Evolutionary conservation across 1,140 invertebrate species (phyloP).

Genomic region (Himalopsyche phryganea): DNA sequence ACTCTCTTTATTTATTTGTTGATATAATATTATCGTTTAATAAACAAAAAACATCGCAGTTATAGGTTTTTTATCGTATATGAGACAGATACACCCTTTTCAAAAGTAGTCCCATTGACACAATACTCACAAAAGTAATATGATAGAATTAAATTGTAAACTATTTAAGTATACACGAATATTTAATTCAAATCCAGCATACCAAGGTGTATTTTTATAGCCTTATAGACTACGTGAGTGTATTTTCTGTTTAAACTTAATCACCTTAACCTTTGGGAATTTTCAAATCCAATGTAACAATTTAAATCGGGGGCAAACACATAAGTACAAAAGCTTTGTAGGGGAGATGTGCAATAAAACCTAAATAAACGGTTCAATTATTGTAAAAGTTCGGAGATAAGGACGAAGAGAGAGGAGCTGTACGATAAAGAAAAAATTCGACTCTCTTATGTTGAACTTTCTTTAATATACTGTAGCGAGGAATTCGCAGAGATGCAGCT

Average conservation of each 20-base stretch:
- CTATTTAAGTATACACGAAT: no score
- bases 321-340: slow-evolving; percentile 17
- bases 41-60: no score
- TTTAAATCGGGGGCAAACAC: slow-evolving; percentile 28
- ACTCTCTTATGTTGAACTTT: slow-evolving; percentile 21
- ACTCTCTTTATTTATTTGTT: no score
- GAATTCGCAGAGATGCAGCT: slow-evolving; percentile 22
- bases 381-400: slow-evolving; percentile 31
- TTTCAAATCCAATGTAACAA: slow-evolving; percentile 31
- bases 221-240: neutral
- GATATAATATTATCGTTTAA: no score
- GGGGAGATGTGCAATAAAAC: slow-evolving; percentile 28
- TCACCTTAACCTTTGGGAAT: no score
- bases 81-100: no score
- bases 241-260: neutral
- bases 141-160: no score
- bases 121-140: no score
- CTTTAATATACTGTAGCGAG: slow-evolving; percentile 27
- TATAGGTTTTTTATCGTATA: no score
- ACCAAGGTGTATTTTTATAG: neutral
- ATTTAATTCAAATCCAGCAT: no score
- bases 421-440: slow-evolving; percentile 19
- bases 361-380: slow-evolving; percentile 35
- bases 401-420: slow-evolving; percentile 3
- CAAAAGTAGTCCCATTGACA: no score